Evolutionary conservation across 2,888 invertebrate species (phyloP).

Genomic region (Cecidostiba fungosa): DNA sequence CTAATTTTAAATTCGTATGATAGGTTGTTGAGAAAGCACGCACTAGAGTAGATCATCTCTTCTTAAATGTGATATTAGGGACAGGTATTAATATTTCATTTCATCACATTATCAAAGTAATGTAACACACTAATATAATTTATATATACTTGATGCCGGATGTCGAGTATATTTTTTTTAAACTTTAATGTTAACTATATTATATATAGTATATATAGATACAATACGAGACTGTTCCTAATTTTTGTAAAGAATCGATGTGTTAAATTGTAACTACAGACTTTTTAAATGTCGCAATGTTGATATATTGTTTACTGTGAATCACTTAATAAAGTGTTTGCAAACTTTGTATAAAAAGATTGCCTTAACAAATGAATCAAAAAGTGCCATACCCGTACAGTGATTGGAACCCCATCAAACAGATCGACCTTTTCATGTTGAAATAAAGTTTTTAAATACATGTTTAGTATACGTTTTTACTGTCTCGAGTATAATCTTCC

Average conservation of each 20-base stretch:
- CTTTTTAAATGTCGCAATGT: neutral
- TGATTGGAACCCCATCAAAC: neutral
- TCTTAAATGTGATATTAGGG: slow-evolving; percentile 58
- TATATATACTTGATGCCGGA: slow-evolving; percentile 21
- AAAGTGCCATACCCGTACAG: slow-evolving; percentile 22
- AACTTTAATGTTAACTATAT: slow-evolving; percentile 12
- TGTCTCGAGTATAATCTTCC: neutral
- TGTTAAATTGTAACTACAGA: neutral
- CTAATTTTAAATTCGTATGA: neutral
- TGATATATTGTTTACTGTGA: neutral
- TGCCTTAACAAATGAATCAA: neutral
- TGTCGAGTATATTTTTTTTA: slow-evolving; percentile 26
- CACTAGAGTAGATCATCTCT: slow-evolving; percentile 29
- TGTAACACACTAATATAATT: neutral
- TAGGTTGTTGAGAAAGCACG: neutral
- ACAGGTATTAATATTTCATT: slow-evolving; percentile 51
- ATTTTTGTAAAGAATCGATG: slow-evolving; percentile 40
- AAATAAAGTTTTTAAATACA: neutral
- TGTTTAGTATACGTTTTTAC: neutral
- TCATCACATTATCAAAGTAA: slow-evolving; percentile 30
- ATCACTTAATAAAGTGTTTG: neutral
- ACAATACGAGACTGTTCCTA: slow-evolving; percentile 33
- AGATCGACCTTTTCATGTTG: neutral
- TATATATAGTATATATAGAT: neutral
- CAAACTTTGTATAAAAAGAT: neutral